Base-by-base conservation (phyloP, 2,113 vertebrate species). In the Canis aureus region DNA sequence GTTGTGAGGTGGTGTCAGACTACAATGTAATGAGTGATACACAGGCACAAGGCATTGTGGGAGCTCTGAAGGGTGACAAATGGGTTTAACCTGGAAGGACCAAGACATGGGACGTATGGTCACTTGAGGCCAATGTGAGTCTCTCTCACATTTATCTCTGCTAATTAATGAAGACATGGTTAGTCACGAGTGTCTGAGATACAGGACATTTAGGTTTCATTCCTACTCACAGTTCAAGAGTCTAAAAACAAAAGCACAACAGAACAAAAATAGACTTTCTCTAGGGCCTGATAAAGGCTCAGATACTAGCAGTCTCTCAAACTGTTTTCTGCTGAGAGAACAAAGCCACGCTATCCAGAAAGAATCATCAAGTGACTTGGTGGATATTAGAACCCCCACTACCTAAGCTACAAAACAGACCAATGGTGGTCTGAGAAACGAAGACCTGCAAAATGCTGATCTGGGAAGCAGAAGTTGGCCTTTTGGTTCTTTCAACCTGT, bases 191-290 rank as follows among this genome's bases (percentile, higher is more conserved):
- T 69, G 27, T 35, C 78, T 86, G 62, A 76, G 62, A 93, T 79
- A 85, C 51, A 60, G 15, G 82, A 82, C 25, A 91, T 60, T 91
- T 91, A 82, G 32, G 64, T 78, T 91, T 96, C 27, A 89, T 85
- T 69, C n/a, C 23, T 22, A 84, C 19, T 43, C 22, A 67, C 35
- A 94, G n/a, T 89, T 89, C 20, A 55, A 25, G 62, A 89, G 43
- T 93, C 76, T 76, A 17, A 66, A 79, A 62, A 76, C 12, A 27
- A 76, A 69, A 60, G 53, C 64, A 76, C 88, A 51, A 60, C 12
- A n/a, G 71, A 66, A 38, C 43, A 11, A 79, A 78, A 93, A 29
- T 60, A 91, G n/a, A 78, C n/a, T 55, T 86, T 78, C 95, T 94
- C 5, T 57, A 85, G 57, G 71, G 62, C n/a, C 74, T 73, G 23